Percentiles rank a stretch among this genome's conserved stretches.
These are phyloP conservation scores for Cheilosia variabilis DNA, from an alignment of 2,888 invertebrate species.

Conservation along the genomic window DNA sequence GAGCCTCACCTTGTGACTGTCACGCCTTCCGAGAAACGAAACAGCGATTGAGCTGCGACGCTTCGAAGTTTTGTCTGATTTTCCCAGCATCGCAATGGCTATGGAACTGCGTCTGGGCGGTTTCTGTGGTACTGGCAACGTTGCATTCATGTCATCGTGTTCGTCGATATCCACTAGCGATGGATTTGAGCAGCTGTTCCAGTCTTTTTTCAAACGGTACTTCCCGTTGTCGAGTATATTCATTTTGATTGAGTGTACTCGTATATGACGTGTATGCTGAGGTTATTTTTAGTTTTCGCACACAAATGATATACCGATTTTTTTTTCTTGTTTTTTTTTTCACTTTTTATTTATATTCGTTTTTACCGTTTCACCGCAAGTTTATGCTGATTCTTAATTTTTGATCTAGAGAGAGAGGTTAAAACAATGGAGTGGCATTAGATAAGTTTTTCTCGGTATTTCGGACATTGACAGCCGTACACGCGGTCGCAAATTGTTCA, in stretches of 20 bases:
- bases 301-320: constrained; percentile 37
- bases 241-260: constrained; percentile 78
- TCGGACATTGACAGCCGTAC: neutral
- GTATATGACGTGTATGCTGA: neutral
- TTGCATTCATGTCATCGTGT: constrained; percentile 77
- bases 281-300: constrained; percentile 1
- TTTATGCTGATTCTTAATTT: constrained; percentile 38
- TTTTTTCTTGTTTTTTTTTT: constrained; percentile 4
- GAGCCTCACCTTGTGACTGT: constrained; percentile 81
- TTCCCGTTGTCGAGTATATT: constrained; percentile 83
- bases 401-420: constrained; percentile 41
- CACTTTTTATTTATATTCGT: neutral
- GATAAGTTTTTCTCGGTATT: neutral
- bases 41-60: constrained; percentile 84
- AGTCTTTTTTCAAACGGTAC: constrained; percentile 83
- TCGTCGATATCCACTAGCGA: constrained; percentile 83
- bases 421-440: constrained; percentile 17
- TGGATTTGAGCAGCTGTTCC: constrained; percentile 83
- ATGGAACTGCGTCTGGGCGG: constrained; percentile 82
- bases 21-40: constrained; percentile 81
- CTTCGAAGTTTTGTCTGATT: constrained; percentile 81
- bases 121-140: constrained; percentile 80
- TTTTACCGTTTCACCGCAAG: constrained; percentile 9
- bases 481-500: constrained; percentile 59
- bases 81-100: constrained; percentile 81